Evolutionary conservation across 2,888 invertebrate species (phyloP).

Genomic region (Prosopocoilus inquinatus): DNA sequence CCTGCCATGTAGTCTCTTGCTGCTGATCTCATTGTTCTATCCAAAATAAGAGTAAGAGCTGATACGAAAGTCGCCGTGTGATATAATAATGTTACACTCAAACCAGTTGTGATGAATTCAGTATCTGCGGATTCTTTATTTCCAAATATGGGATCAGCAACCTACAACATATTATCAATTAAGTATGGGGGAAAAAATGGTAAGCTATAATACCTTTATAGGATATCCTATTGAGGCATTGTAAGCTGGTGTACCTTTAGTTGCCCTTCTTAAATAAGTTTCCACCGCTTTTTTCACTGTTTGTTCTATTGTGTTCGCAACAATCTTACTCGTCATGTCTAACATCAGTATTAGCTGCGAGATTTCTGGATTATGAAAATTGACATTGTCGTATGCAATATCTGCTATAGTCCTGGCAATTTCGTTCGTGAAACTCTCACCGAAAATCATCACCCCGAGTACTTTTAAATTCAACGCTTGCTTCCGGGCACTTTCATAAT

Average conservation of each 20-base stretch:
- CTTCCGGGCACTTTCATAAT: constrained; percentile 9
- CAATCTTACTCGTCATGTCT: constrained; percentile 23
- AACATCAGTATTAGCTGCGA: constrained; percentile 17
- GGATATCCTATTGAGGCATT: constrained; percentile 20
- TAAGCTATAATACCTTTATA: constrained; percentile 12
- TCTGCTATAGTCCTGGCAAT: constrained; percentile 18
- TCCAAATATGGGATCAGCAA: constrained; percentile 22
- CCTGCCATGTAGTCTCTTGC: constrained; percentile 24
- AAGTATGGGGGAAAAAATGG: background rate
- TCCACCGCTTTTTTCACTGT: constrained; percentile 16
- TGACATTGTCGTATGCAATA: constrained; percentile 4
- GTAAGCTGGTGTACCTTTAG: constrained; percentile 11
- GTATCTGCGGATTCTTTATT: constrained; percentile 11
- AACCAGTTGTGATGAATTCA: constrained; percentile 22
- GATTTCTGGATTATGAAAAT: constrained; percentile 9
- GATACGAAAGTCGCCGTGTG: constrained; percentile 23
- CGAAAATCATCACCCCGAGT: constrained; percentile 20
- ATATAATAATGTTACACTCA: constrained; percentile 19
- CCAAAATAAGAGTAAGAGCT: constrained; percentile 17
- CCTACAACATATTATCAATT: constrained; percentile 10
- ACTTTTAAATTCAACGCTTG: constrained; percentile 22
- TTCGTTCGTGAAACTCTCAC: constrained; percentile 18
- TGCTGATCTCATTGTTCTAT: constrained; percentile 15
- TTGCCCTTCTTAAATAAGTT: constrained; percentile 13
- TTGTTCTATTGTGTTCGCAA: constrained; percentile 22